These are phyloP conservation scores for Xylocampa areola DNA, from an alignment of 2,888 invertebrate species.

Conservation along the genomic window DNA sequence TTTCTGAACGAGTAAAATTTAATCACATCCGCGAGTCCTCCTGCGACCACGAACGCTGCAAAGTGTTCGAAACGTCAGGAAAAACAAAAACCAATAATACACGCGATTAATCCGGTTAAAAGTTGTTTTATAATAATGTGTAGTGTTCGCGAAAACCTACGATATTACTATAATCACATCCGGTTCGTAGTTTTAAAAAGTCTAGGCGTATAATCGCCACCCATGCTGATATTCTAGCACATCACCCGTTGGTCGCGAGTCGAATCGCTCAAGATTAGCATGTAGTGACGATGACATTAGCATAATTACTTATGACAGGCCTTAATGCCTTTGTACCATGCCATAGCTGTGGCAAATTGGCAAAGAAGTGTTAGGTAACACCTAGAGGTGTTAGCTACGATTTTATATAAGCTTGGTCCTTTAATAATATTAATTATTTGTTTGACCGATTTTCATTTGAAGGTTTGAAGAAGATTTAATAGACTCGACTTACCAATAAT, in stretches of 20 bases:
- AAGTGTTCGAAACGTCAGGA: no score
- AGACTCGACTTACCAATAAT: no score
- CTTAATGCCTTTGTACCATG: conserved; percentile 49
- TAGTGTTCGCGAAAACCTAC: no score
- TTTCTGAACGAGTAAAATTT: no score
- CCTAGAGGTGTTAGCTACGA: not conserved
- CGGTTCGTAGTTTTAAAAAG: conserved; percentile 26
- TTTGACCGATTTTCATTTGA: no score
- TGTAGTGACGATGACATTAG: conserved; percentile 45
- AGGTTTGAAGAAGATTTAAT: no score
- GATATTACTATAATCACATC: conserved; percentile 27
- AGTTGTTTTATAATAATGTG: no score
- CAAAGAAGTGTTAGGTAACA: conserved; percentile 36
- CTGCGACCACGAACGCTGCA: no score
- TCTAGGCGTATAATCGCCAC: conserved; percentile 26
- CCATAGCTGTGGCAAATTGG: conserved; percentile 50
- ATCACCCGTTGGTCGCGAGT: conserved; percentile 36
- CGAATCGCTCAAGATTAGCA: conserved; percentile 54
- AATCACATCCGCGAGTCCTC: no score
- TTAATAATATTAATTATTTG: not conserved
- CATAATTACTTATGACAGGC: conserved; percentile 51
- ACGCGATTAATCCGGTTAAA: no score
- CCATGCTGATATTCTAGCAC: conserved; percentile 36
- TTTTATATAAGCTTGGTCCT: not conserved
- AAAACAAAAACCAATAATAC: no score